Conservation (phyloP, 2,888 invertebrate species). For the Rotaria sp. region DNA sequence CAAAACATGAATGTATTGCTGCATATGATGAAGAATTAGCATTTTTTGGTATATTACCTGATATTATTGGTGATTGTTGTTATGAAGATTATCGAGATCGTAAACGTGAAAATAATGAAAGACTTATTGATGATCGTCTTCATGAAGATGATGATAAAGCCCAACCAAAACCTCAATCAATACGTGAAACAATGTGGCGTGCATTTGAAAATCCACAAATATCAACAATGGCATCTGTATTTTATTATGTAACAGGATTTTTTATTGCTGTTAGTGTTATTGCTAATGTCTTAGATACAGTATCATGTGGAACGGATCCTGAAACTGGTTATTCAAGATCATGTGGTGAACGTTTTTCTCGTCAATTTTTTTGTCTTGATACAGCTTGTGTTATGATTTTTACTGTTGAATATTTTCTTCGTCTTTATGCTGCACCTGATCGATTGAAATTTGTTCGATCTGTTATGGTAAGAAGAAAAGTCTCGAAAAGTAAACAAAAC, state of each 20-base stretch:
- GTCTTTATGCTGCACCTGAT: conserved; percentile 89
- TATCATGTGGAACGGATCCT: conserved; percentile 75
- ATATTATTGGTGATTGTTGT: conserved; percentile 95
- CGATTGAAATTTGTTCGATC: conserved; percentile 92
- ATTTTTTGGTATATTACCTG: conserved; percentile 94
- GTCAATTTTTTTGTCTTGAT: conserved; percentile 90
- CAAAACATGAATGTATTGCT: conserved; percentile 95
- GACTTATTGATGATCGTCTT: conserved; percentile 82
- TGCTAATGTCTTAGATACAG: conserved; percentile 97
- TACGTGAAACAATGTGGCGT: conserved; percentile 86
- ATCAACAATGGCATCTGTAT: conserved; percentile 94
- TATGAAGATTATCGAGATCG: conserved; percentile 98
- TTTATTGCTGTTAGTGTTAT: conserved; percentile 99
- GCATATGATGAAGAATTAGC: conserved; percentile 98
- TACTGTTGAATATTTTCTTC: conserved; percentile 87
- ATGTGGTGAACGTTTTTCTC: conserved; percentile 91
- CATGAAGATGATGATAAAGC: conserved; percentile 64
- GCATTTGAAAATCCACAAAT: conserved; percentile 98
- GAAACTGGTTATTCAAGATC: conserved; percentile 56
- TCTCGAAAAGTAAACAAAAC: background rate
- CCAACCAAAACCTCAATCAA: conserved; percentile 45
- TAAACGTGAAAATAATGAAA: conserved; percentile 94
- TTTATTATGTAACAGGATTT: conserved; percentile 98
- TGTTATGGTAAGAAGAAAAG: conserved; percentile 66
- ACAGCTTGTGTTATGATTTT: conserved; percentile 99